Evolutionary conservation across 2,797 vertebrate species (phyloP).

Genomic region (Denticeps clupeoides): DNA sequence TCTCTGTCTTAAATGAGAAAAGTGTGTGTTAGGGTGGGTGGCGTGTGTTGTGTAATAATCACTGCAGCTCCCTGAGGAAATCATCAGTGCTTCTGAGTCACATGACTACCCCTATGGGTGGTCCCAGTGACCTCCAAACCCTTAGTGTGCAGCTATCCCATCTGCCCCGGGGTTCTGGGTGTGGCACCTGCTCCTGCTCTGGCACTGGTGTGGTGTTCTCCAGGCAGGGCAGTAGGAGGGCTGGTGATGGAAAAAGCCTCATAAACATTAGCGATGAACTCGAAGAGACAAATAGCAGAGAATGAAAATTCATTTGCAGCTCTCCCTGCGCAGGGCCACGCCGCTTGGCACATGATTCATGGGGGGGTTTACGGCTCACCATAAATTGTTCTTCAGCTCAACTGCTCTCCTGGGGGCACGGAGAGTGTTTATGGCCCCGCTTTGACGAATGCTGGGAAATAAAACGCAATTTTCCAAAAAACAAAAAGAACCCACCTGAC

Average conservation of each 20-base stretch:
- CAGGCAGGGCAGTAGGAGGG: constrained; percentile 46
- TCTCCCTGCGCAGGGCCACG: constrained; percentile 75
- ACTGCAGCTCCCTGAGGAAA: constrained; percentile 84
- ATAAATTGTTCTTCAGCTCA: constrained; percentile 80
- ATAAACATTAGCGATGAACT: constrained; percentile 95
- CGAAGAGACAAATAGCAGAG: constrained; percentile 71
- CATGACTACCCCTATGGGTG: constrained; percentile 67
- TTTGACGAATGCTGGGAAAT: constrained; percentile 35
- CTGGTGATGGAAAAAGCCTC: constrained; percentile 71
- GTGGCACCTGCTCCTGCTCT: not conserved
- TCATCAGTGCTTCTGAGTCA: constrained; percentile 70
- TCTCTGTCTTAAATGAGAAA: not conserved
- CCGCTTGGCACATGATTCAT: constrained; percentile 80
- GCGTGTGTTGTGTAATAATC: constrained; percentile 52
- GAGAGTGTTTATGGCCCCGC: constrained; percentile 60
- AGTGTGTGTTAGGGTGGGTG: constrained; percentile 1
- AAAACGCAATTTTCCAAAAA: constrained; percentile 20
- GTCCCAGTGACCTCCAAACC: constrained; percentile 45
- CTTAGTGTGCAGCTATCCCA: constrained; percentile 44
- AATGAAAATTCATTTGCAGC: constrained; percentile 91
- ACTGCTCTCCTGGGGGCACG: constrained; percentile 53
- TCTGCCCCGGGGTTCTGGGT: constrained; percentile 41
- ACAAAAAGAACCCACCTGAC: not conserved
- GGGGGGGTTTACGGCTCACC: constrained; percentile 72
- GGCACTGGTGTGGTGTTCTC: not conserved